These are phyloP conservation scores for Solea senegalensis DNA, from an alignment of 2,113 vertebrate species.

Conservation along the genomic window DNA sequence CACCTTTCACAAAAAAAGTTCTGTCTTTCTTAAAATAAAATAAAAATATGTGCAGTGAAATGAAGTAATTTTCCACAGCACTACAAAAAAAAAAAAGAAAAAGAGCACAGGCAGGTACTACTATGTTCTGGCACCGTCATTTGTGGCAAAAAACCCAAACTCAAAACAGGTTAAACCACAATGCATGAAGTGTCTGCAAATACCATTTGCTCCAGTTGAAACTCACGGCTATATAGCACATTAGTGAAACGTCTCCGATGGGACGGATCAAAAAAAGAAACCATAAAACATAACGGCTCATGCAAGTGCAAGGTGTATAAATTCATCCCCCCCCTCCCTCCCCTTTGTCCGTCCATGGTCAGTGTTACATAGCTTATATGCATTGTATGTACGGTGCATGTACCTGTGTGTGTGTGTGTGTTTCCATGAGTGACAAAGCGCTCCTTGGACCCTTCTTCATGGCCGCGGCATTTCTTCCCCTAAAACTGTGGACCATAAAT, in stretches of 20 bases:
- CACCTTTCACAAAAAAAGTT: constrained; percentile 19
- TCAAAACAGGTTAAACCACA: constrained; percentile 50
- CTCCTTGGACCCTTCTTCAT: constrained; percentile 31
- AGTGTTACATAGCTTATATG: constrained; percentile 7
- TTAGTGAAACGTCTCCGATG: constrained; percentile 45
- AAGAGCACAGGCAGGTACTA: not conserved
- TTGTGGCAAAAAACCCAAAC: constrained; percentile 28
- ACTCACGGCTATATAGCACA: constrained; percentile 30
- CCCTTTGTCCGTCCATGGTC: constrained; percentile 3
- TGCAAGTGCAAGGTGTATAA: constrained; percentile 50
- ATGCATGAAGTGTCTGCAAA: constrained; percentile 54
- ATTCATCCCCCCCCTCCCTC: constrained; percentile 1
- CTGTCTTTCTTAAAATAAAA: constrained; percentile 1
- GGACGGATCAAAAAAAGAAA: constrained; percentile 48
- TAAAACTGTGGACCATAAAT: constrained; percentile 44
- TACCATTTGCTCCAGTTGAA: constrained; percentile 42
- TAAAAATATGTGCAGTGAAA: not conserved
- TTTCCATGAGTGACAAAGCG: constrained; percentile 17
- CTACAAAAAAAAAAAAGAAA: not conserved
- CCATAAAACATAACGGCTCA: constrained; percentile 46
- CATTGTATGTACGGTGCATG: not conserved
- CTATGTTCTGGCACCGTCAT: constrained; percentile 30
- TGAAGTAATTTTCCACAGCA: constrained; percentile 34
- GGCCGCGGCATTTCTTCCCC: constrained; percentile 39
- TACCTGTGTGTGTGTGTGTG: not conserved